Base-by-base conservation (phyloP, 2,888 invertebrate species). In the Poecilobothrus nobilitatus region DNA sequence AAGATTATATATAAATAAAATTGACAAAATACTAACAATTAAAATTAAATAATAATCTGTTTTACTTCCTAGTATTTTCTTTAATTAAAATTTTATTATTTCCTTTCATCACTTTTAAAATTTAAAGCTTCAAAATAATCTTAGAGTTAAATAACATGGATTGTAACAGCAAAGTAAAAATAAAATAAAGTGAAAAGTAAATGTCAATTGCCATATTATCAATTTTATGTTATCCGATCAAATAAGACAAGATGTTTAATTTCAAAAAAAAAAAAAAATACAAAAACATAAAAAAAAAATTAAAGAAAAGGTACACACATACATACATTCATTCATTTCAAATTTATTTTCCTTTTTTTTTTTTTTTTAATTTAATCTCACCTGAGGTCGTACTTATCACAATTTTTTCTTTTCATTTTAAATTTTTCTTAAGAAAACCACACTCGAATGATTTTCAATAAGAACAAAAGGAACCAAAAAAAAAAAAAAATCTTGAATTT, bases 361-460 rank as follows among this genome's bases (percentile, higher is more conserved):
- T 5, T 4, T 4, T 27, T 27, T 27, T 27, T 4, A 27, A 27
- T 53, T 53, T 18, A 53, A 53, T 53, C 53, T 53, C 53, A 53
- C 53, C 53, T 53, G 15, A 53, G 53, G 53, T 15, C 53, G 15
- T 53, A 53, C 18, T 53, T 18, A 15, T 15, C 15, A 27, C 27
- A 27, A 27, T 18, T 5, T 18, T 18, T 18, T 18, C 1, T 53
- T 53, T 5, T 53, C 18, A 18, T 18, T 53, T 53, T 12, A 1
- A 53, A 18, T 53, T 53, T 53, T 53, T 53, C 18, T 53, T n/a
- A 53, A n/a, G 53, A 53, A 53, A 53, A 53, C 53, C 53, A 53
- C 53, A 53, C 53, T 53, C 18, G 18, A 53, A 53, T 53, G 18
- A 53, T 53, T 53, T 53, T 53, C n/a, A 18, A 15, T n/a, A 53